Conservation (phyloP, 2,888 invertebrate species). For the Ormyrus thymus region DNA sequence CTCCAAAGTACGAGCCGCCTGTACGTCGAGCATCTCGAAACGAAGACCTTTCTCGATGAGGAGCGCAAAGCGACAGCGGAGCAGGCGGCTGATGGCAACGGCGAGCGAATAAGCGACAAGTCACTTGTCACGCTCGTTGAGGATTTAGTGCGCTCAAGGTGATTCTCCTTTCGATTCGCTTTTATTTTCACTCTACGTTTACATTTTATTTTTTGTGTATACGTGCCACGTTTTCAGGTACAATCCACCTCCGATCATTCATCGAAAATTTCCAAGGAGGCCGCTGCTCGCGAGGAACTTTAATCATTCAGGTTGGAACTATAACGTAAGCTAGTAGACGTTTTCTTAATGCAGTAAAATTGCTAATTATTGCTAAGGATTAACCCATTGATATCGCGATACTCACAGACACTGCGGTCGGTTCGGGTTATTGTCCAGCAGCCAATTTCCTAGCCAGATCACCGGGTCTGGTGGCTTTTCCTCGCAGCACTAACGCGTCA, state of each 20-base stretch:
- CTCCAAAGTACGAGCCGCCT: constrained; percentile 20
- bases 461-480: constrained; percentile 86
- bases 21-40: neutral
- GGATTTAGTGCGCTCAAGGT: constrained; percentile 66
- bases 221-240: constrained; percentile 30
- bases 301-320: constrained; percentile 53
- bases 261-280: constrained; percentile 29
- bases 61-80: constrained; percentile 14
- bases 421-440: constrained; percentile 85
- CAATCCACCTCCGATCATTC: constrained; percentile 31
- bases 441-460: constrained; percentile 86
- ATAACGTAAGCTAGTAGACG: constrained; percentile 54
- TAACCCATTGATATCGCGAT: neutral
- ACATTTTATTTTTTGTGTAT: constrained; percentile 1
- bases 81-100: neutral
- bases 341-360: constrained; percentile 4
- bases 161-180: constrained; percentile 24
- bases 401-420: constrained; percentile 76
- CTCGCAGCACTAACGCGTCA: constrained; percentile 78
- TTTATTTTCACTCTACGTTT: neutral
- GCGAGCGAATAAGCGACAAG: constrained; percentile 16
- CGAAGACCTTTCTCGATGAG: neutral
- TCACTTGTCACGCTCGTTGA: constrained; percentile 61
- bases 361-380: neutral
- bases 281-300: constrained; percentile 3